Conservation (phyloP, 2,113 vertebrate genomes). For the Sylvilagus bachmani region DNA sequence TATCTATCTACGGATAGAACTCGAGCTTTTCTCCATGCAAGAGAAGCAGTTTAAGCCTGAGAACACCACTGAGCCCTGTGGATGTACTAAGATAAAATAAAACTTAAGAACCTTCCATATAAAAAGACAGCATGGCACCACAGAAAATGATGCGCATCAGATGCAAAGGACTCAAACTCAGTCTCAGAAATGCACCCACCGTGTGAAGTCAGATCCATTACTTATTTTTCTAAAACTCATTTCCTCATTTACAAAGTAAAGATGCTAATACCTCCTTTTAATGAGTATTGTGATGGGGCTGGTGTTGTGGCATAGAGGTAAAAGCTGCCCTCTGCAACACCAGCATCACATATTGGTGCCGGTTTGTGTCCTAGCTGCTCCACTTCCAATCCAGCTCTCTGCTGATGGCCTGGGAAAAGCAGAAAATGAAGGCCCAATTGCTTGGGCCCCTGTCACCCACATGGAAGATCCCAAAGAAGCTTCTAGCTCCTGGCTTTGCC, state of each 20-base stretch:
- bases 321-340: too few species aligned
- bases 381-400: too few species aligned
- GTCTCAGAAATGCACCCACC: not conserved
- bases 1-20: not conserved
- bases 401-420: too few species aligned
- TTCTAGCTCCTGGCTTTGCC: too few species aligned
- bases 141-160: not conserved
- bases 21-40: not conserved
- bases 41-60: not conserved
- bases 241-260: not conserved
- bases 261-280: not conserved
- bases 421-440: too few species aligned
- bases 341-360: too few species aligned
- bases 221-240: not conserved
- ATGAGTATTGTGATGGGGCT: too few species aligned
- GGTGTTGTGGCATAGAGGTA: too few species aligned
- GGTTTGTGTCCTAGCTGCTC: too few species aligned
- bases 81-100: not conserved
- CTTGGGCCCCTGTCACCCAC: too few species aligned
- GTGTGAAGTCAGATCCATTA: not conserved
- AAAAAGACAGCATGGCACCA: not conserved
- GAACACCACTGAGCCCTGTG: not conserved
- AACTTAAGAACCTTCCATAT: not conserved
- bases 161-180: not conserved
- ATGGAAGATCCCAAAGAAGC: too few species aligned